Evolutionary conservation across 2,888 invertebrate genomes (phyloP).

Genomic region (Furcula furcula): DNA sequence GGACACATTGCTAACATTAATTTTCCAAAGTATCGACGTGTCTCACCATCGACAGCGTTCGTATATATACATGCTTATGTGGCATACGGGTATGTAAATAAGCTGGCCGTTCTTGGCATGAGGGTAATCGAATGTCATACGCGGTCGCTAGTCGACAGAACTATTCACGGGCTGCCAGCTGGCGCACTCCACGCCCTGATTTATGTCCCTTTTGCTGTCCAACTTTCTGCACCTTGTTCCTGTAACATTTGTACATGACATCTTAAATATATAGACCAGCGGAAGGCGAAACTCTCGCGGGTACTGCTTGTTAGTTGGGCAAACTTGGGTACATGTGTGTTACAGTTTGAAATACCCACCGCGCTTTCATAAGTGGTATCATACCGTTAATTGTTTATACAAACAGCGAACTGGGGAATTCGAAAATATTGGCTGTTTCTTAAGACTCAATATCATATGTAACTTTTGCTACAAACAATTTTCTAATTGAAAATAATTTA

Average conservation of each 20-base stretch:
- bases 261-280: conserved; percentile 62
- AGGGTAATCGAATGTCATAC: conserved; percentile 75
- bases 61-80: not conserved
- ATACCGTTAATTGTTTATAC: too few relatives aligned
- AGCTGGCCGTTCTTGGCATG: conserved; percentile 29
- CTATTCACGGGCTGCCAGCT: conserved; percentile 63
- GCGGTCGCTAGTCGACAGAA: conserved; percentile 64
- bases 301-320: conserved; percentile 18
- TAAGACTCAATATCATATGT: too few relatives aligned
- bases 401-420: too few relatives aligned
- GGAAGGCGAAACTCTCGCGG: conserved; percentile 37
- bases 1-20: conserved; percentile 8
- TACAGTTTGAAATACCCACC: too few relatives aligned
- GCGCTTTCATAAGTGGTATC: too few relatives aligned
- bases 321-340: conserved; percentile 18
- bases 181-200: conserved; percentile 61
- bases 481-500: too few relatives aligned
- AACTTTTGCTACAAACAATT: too few relatives aligned
- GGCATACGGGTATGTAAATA: conserved; percentile 3
- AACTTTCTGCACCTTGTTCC: conserved; percentile 76
- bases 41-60: not conserved
- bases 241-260: conserved; percentile 73
- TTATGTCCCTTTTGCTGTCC: conserved; percentile 69
- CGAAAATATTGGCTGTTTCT: too few relatives aligned
- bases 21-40: conserved; percentile 17